A percentile compares a stretch with the other conserved stretches of the same genome.
These are phyloP conservation scores for Mesorhabditis sp. DNA, from an alignment of 2,888 invertebrate genomes.

Conservation along the genomic window DNA sequence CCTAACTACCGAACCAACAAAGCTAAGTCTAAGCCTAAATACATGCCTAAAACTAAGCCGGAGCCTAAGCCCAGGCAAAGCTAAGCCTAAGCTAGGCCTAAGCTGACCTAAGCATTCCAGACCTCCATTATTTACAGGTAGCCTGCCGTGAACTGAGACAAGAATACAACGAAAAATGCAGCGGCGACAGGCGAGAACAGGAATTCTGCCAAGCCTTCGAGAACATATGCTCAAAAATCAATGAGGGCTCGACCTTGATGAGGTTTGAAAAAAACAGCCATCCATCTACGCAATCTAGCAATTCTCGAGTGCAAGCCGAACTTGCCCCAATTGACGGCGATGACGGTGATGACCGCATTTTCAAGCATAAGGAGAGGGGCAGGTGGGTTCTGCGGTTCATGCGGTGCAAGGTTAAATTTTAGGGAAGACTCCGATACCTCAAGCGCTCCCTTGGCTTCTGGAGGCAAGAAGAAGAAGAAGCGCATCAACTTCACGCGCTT, in stretches of 20 bases:
- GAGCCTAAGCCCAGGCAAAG: too few species aligned
- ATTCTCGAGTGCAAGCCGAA: background rate
- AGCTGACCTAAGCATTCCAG: too few species aligned
- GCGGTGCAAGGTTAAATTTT: background rate
- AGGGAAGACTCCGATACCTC: background rate
- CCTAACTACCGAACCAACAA: too few species aligned
- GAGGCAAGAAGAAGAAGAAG: slow-evolving; percentile 19
- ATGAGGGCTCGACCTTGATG: background rate
- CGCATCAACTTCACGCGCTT: slow-evolving; percentile 32
- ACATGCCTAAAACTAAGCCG: too few species aligned
- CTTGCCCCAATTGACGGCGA: background rate
- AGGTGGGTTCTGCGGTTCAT: background rate
- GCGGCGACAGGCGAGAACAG: slow-evolving; percentile 19
- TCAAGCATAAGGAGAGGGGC: background rate
- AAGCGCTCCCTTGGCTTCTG: slow-evolving; percentile 6
- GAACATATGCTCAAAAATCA: slow-evolving; percentile 35
- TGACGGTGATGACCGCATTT: background rate
- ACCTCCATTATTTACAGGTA: slow-evolving; percentile 19
- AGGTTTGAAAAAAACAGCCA: background rate
- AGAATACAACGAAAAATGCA: slow-evolving; percentile 40
- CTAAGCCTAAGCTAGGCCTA: too few species aligned
- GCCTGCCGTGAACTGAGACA: slow-evolving; percentile 43
- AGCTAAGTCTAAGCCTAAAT: too few species aligned
- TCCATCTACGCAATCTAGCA: background rate
- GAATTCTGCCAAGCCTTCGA: slow-evolving; percentile 43